Base-by-base conservation (phyloP, 2,888 invertebrate species). In the Agrypnus murinus region DNA sequence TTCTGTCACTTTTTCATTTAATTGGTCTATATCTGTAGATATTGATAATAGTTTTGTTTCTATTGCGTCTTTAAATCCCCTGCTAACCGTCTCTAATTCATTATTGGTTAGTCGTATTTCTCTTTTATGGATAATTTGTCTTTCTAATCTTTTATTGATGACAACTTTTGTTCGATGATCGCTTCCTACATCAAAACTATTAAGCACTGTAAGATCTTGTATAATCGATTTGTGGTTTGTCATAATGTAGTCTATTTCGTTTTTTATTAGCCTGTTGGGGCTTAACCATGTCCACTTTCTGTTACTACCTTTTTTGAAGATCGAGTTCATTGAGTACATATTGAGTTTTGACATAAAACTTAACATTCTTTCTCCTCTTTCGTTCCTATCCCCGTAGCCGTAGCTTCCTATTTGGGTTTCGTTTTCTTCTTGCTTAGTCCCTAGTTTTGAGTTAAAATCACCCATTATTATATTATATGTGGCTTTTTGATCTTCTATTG, bases 271-370 rank as follows among this genome's bases (percentile, higher is more conserved):
- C 4, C 25, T 9, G n/a, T 48, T 17, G 17, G 48, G 48, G 12
- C 48, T 48, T 48, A 17, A 19, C 48, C 48, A 48, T 34, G 57
- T 57, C 57, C 55, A 55, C 4, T 31, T 55, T 31, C 7, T 7
- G 12, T 15, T 1, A 36, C 7, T 8, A 1, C 31, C 15, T 38
- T 57, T 57, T 15, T 10, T 15, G 19, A 57, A 57, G 34, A 55
- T 32, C 7, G 36, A n/a, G 32, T 32, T 55, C 36, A 34, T 38
- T n/a, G n/a, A 2, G 12, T 38, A 38, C 1, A 38, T 2, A 4
- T 7, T 38, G 2, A 4, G n/a, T 2, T 1, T 7, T 4, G 2
- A 8, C 7, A 38, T 4, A 38, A n/a, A 38, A 8, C 2, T 38
- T 12, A 38, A n/a, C 12, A 38, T 10, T 12, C 10, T 38, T 2